phyloP scores from a whole-genome alignment of 2,113 vertebrate species.

The Uropsilus gracilis region DNA sequence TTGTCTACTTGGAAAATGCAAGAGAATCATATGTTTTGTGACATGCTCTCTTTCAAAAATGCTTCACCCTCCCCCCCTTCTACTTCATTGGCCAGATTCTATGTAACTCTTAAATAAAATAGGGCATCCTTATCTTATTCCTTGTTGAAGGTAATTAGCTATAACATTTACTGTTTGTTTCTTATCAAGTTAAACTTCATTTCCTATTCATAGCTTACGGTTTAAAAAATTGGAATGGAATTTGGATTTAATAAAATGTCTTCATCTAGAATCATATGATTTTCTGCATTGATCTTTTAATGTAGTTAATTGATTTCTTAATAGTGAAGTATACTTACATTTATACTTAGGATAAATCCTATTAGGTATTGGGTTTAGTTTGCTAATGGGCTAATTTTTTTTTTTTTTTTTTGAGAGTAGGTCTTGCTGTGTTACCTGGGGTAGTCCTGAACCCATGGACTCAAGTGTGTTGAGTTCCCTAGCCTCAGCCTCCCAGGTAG shows the following conservation, averaged over 20 bases:
- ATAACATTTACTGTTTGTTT: not conserved
- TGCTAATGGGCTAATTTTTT: not conserved
- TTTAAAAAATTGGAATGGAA: not conserved
- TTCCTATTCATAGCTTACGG: not conserved
- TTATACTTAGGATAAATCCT: not conserved
- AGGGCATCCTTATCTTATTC: not conserved
- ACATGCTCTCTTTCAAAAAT: not conserved
- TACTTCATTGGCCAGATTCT: not conserved
- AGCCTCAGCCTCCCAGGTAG: too few species aligned
- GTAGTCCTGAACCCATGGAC: too few species aligned
- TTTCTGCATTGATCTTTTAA: not conserved
- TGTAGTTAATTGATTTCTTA: not conserved
- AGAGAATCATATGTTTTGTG: not conserved
- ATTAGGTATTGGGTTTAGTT: not conserved
- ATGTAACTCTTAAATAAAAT: not conserved
- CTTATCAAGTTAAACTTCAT: slow-evolving; percentile 4
- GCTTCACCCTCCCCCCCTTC: not conserved
- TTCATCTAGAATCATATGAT: not conserved
- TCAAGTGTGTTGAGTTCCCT: too few species aligned
- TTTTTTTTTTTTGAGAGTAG: slow-evolving; percentile 48
- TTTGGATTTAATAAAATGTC: slow-evolving; percentile 5
- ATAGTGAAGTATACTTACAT: not conserved
- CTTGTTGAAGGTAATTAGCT: not conserved
- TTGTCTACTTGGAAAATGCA: not conserved
- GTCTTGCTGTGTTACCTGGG: too few species aligned